Percentiles rank a stretch among this genome's conserved stretches.
Conservation (phyloP, 2,888 invertebrate species). For the Liopterus haemorrhoidalis region DNA sequence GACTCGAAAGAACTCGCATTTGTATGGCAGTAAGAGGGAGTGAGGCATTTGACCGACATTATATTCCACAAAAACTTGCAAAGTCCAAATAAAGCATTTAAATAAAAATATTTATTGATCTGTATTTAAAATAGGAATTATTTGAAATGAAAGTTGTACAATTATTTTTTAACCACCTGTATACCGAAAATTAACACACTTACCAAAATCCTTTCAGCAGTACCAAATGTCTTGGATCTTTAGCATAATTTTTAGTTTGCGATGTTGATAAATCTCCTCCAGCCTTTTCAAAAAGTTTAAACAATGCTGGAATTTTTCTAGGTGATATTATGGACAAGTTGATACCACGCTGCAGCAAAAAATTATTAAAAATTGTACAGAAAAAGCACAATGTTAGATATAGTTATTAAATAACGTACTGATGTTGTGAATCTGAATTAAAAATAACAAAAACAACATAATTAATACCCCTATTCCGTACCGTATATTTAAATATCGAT, state of each 20-base stretch:
- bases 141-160: too few relatives aligned
- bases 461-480: too few relatives aligned
- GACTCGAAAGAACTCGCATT: background rate
- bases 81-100: too few relatives aligned
- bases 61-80: too few relatives aligned
- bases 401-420: too few relatives aligned
- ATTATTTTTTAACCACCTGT: background rate
- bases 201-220: slow-evolving; percentile 67
- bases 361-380: slow-evolving; percentile 12
- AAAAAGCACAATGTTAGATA: slow-evolving; percentile 14
- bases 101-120: slow-evolving; percentile 13
- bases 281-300: slow-evolving; percentile 83
- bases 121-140: slow-evolving; percentile 16
- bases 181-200: slow-evolving; percentile 22
- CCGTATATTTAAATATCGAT: too few relatives aligned
- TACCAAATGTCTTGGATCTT: slow-evolving; percentile 78
- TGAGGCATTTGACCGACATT: too few relatives aligned
- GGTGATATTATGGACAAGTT: slow-evolving; percentile 85
- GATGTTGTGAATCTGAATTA: too few relatives aligned
- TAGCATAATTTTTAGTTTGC: slow-evolving; percentile 84
- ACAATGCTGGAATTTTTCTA: slow-evolving; percentile 77
- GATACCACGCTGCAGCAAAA: slow-evolving; percentile 60
- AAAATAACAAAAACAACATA: too few relatives aligned
- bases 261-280: slow-evolving; percentile 76
- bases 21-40: background rate